Conservation (phyloP, 2,113 vertebrate genomes). For the Condylura cristata region DNA sequence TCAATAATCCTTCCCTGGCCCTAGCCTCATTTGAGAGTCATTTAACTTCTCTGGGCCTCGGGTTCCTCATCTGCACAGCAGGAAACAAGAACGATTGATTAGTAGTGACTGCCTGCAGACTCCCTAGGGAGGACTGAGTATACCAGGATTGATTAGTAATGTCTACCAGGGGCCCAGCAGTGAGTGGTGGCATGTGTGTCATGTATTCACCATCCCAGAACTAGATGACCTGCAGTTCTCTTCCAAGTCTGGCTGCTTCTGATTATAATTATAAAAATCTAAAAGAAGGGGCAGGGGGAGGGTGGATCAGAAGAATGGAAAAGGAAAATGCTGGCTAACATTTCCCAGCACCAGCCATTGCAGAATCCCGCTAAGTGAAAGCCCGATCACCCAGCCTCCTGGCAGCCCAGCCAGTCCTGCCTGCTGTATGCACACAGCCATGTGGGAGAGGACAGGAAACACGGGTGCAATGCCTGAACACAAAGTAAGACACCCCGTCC, state of each 20-base stretch:
- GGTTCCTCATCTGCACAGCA: not conserved
- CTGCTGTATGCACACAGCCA: not conserved
- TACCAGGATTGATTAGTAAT: not conserved
- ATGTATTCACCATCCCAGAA: not conserved
- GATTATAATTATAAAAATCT: constrained; percentile 47
- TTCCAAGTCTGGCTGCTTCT: not conserved
- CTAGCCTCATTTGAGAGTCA: not conserved
- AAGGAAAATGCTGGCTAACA: constrained; percentile 11
- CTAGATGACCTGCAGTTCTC: constrained; percentile 3
- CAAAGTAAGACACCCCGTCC: not conserved
- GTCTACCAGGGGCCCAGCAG: not conserved
- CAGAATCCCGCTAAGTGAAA: constrained; percentile 17
- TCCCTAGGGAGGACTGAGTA: not conserved
- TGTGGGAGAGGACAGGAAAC: not conserved
- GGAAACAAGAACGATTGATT: not conserved
- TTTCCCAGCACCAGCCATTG: constrained; percentile 53
- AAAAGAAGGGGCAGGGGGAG: not conserved
- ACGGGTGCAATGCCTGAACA: not conserved
- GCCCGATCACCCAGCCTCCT: too few relatives aligned
- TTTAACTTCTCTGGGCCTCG: not conserved
- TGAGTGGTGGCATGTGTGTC: not conserved
- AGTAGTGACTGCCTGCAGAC: not conserved
- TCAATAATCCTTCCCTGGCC: too few relatives aligned
- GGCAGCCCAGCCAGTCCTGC: not conserved
- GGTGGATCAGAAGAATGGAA: not conserved